phyloP scores from a whole-genome alignment of 2,888 invertebrate genomes.

The Cryptops parisi region DNA sequence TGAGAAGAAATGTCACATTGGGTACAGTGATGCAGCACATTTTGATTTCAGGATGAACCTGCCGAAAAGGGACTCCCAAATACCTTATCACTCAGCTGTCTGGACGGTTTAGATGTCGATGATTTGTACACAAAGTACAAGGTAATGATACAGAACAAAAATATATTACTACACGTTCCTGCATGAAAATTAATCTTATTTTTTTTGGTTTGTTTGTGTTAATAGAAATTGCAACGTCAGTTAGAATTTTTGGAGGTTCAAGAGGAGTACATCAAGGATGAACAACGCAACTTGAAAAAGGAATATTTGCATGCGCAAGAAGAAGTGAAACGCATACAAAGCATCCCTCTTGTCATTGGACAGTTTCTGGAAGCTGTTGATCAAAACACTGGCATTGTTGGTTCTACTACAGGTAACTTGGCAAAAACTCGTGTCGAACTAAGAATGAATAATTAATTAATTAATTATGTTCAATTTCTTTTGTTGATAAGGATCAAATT shows the following conservation, averaged over 20 bases:
- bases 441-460: not conserved
- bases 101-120: slow-evolving; percentile 52
- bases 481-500: slow-evolving; percentile 66
- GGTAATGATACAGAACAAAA: no score
- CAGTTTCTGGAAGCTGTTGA: slow-evolving; percentile 99
- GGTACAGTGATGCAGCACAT: slow-evolving; percentile 7
- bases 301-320: slow-evolving; percentile 97
- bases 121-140: slow-evolving; percentile 94
- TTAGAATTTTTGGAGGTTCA: slow-evolving; percentile 95
- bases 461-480: not conserved
- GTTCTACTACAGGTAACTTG: slow-evolving; percentile 67
- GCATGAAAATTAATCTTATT: not conserved
- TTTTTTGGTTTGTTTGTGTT: not conserved
- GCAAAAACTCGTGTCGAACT: not conserved
- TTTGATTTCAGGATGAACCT: slow-evolving; percentile 45
- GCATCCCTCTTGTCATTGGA: slow-evolving; percentile 96
- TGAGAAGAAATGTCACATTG: no score
- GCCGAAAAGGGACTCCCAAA: slow-evolving; percentile 36
- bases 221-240: slow-evolving; percentile 83
- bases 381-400: slow-evolving; percentile 97
- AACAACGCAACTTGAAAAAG: slow-evolving; percentile 94
- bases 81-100: slow-evolving; percentile 21
- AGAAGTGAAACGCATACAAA: slow-evolving; percentile 96
- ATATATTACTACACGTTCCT: no score
- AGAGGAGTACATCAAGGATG: slow-evolving; percentile 99